Conservation (phyloP, 2,113 vertebrate species). For the Microcebus ravelobensis region DNA sequence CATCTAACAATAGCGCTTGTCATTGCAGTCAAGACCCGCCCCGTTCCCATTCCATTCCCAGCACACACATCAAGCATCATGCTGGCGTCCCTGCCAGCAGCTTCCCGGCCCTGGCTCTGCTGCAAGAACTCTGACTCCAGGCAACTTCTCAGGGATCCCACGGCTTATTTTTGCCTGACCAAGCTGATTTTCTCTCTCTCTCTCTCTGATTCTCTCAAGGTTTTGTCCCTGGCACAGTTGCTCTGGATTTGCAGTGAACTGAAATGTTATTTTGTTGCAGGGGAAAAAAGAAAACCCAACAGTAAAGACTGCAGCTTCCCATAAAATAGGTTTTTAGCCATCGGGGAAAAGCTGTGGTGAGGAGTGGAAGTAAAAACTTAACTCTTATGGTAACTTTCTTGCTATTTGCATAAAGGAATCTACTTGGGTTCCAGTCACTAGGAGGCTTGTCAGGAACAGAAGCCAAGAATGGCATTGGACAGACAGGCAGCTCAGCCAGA, state of each 20-base stretch:
- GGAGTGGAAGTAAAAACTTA: not conserved
- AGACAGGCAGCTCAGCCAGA: not conserved
- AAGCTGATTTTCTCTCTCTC: not conserved
- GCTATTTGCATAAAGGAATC: not conserved
- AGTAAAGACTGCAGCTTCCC: not conserved
- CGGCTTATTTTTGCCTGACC: conserved; percentile 38
- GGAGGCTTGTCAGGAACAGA: not conserved
- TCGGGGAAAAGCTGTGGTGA: not conserved
- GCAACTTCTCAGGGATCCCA: not conserved
- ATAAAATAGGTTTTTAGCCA: conserved; percentile 7
- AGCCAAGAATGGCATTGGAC: not conserved
- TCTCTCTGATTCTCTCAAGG: conserved; percentile 45
- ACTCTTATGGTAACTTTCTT: not conserved
- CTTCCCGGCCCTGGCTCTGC: not conserved
- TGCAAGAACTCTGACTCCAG: not conserved
- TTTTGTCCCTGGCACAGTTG: conserved; percentile 45
- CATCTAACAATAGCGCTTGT: not conserved
- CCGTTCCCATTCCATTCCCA: accelerated
- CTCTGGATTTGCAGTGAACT: not conserved
- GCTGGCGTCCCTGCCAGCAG: not conserved
- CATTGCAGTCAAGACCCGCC: accelerated
- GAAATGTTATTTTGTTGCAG: conserved; percentile 14
- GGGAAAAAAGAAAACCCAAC: not conserved
- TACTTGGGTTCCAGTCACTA: not conserved
- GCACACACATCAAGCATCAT: not conserved